Percentiles rank a stretch among this genome's conserved stretches.
Evolutionary conservation across 64 coral and sea anemone genomes (phyloP).

Genomic region (Anthopleura sola): DNA sequence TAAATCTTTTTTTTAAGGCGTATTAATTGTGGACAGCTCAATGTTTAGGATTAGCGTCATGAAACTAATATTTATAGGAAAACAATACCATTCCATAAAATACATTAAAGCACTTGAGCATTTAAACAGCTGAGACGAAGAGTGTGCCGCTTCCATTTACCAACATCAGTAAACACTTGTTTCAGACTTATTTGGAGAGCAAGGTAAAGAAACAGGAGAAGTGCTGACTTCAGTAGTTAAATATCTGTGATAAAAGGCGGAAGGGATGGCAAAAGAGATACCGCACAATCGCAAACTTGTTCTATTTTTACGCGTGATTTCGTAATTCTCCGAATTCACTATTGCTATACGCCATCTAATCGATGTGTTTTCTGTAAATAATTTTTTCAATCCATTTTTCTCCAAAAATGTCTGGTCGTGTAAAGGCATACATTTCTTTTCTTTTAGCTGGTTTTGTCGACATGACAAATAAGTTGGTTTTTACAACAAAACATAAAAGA

Average conservation of each 20-base stretch:
- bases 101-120: neutral
- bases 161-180: neutral
- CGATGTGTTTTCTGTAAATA: too few species aligned
- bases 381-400: neutral
- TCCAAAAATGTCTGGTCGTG: neutral
- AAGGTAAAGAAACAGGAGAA: neutral
- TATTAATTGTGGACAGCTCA: too few species aligned
- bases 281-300: neutral
- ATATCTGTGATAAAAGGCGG: constrained; percentile 14
- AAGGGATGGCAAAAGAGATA: neutral
- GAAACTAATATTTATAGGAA: neutral
- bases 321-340: neutral
- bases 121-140: neutral
- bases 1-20: too few species aligned
- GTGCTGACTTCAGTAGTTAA: neutral
- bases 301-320: neutral
- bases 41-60: too few species aligned
- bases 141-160: neutral
- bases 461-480: neutral
- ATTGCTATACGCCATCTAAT: too few species aligned
- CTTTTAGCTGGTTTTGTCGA: neutral
- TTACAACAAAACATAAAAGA: neutral
- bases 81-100: neutral
- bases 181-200: neutral
- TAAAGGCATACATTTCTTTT: neutral